These are phyloP conservation scores for Ectropis crepuscularia DNA, from an alignment of 2,888 invertebrate genomes.

Conservation along the genomic window DNA sequence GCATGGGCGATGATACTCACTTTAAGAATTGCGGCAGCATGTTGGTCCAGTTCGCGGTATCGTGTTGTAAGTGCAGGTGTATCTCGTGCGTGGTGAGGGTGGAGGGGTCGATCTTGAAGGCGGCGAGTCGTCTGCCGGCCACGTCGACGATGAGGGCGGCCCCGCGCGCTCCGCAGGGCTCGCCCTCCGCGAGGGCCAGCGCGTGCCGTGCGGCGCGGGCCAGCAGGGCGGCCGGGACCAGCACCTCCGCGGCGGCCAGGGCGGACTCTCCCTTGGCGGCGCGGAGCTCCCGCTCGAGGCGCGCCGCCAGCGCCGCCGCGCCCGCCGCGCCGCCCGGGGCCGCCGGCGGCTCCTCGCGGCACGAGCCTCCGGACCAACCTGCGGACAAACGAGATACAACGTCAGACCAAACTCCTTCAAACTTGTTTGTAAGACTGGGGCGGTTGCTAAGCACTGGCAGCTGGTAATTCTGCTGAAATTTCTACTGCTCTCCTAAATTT, in stretches of 20 bases:
- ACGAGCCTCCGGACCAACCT: slow-evolving; percentile 79
- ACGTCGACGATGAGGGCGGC: slow-evolving; percentile 94
- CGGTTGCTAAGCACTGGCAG: no score
- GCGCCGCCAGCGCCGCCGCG: slow-evolving; percentile 88
- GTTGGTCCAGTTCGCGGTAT: slow-evolving; percentile 94
- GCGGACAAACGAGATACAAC: slow-evolving; percentile 58
- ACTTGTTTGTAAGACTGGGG: slow-evolving; percentile 32
- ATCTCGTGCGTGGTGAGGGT: slow-evolving; percentile 96
- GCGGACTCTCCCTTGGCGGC: slow-evolving; percentile 91
- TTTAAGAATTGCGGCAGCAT: slow-evolving; percentile 95
- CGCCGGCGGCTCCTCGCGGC: slow-evolving; percentile 79
- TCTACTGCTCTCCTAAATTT: no score
- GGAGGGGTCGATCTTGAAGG: slow-evolving; percentile 93
- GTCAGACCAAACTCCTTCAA: slow-evolving; percentile 41
- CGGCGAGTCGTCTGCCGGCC: slow-evolving; percentile 91
- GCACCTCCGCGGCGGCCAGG: slow-evolving; percentile 92
- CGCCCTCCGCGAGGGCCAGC: slow-evolving; percentile 92
- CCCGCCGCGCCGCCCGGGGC: slow-evolving; percentile 86
- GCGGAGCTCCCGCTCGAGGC: slow-evolving; percentile 91
- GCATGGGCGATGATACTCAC: slow-evolving; percentile 84
- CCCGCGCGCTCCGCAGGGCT: slow-evolving; percentile 95
- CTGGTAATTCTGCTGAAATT: no score
- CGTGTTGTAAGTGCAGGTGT: slow-evolving; percentile 94
- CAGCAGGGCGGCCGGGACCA: slow-evolving; percentile 93
- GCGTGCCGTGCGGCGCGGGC: slow-evolving; percentile 92